A percentile compares a stretch with the other conserved stretches of the same genome.
These are phyloP conservation scores for Menidia menidia DNA, from an alignment of 2,797 vertebrate species.

Conservation along the genomic window DNA sequence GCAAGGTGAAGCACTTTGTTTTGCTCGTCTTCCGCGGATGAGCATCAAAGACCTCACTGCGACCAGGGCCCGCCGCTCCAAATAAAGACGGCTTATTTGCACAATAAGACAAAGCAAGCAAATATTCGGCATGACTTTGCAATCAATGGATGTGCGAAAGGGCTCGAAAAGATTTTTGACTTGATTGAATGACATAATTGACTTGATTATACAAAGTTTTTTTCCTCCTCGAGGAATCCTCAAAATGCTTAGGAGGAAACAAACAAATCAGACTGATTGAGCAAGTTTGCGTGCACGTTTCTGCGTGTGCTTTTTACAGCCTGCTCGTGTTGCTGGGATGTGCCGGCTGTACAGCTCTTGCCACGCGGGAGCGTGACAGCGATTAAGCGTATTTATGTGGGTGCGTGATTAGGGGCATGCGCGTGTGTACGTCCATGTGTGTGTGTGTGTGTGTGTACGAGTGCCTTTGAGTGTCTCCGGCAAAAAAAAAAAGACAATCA, in stretches of 20 bases:
- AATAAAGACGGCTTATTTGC: conserved; percentile 71
- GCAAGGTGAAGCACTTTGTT: conserved; percentile 74
- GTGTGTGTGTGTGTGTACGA: conserved; percentile 24
- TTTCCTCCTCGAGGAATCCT: conserved; percentile 79
- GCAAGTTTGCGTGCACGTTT: conserved; percentile 74
- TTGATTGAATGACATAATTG: conserved; percentile 89
- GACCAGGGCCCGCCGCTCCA: conserved; percentile 45
- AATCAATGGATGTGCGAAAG: conserved; percentile 81
- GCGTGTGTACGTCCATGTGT: conserved; percentile 22
- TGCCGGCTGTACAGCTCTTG: conserved; percentile 65
- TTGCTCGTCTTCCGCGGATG: conserved; percentile 49
- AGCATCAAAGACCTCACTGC: conserved; percentile 40
- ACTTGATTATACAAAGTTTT: conserved; percentile 85
- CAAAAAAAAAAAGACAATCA: conserved; percentile 52
- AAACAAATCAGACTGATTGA: conserved; percentile 89
- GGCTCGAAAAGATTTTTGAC: conserved; percentile 80
- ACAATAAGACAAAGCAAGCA: conserved; percentile 65
- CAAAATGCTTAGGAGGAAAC: conserved; percentile 82
- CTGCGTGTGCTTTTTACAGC: conserved; percentile 71
- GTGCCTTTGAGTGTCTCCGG: conserved; percentile 61
- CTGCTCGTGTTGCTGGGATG: conserved; percentile 74
- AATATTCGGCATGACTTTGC: conserved; percentile 78
- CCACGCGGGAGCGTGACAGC: conserved; percentile 69
- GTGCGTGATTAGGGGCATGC: conserved; percentile 64
- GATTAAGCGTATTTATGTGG: conserved; percentile 77